Percentiles rank a stretch among this genome's conserved stretches.
phyloP scores from a whole-genome alignment of 2,113 vertebrate species.

The Peromyscus maniculatus region DNA sequence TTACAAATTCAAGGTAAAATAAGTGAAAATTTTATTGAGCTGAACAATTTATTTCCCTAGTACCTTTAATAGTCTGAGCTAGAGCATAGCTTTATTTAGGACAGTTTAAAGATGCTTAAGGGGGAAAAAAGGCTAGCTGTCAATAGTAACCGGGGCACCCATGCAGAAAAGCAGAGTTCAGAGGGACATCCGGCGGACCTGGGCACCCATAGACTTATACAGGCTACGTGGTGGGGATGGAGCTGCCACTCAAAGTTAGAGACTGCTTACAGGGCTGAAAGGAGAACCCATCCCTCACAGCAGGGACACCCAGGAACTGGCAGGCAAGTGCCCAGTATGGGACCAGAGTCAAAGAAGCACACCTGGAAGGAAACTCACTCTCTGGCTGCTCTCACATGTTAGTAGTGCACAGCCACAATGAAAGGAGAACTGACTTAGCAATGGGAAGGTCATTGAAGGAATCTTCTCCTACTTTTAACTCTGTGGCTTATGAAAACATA shows the following conservation, averaged over 20 bases:
- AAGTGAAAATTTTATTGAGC: conserved; percentile 54
- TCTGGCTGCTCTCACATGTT: conserved; percentile 71
- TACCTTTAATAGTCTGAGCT: conserved; percentile 8
- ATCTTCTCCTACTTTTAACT: conserved; percentile 64
- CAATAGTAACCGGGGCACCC: not conserved
- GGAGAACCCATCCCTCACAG: not conserved
- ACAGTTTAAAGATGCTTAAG: not conserved
- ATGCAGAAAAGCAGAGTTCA: not conserved
- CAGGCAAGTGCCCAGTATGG: not conserved
- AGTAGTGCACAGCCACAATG: conserved; percentile 13
- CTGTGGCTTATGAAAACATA: conserved; percentile 36
- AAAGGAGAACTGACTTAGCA: conserved; percentile 72
- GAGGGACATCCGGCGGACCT: not conserved
- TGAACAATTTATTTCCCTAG: conserved; percentile 9
- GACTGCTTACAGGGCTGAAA: conserved; percentile 9
- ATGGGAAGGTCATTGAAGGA: conserved; percentile 66
- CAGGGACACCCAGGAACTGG: not conserved
- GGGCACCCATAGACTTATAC: not conserved
- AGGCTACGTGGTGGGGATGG: not conserved
- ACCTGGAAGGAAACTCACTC: conserved; percentile 66
- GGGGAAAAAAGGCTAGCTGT: not conserved
- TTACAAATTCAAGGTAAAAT: conserved; percentile 53
- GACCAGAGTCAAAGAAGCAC: not conserved
- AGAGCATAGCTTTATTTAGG: not conserved
- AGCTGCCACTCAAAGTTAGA: not conserved